phyloP scores from a whole-genome alignment of 2,888 invertebrate genomes.

The Scelioninae gen. 2 region DNA sequence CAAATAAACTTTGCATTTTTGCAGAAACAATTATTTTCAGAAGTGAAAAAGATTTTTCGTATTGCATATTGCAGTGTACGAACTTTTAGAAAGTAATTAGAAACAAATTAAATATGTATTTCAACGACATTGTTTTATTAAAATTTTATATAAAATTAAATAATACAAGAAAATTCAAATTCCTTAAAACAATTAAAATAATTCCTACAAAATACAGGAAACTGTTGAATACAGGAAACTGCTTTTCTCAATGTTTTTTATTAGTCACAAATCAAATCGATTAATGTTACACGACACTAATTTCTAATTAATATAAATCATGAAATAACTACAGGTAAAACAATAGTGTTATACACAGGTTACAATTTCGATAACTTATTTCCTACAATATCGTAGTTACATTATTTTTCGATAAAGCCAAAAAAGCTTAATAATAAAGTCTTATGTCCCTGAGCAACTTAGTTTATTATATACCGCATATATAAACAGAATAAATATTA shows the following conservation, averaged over 20 bases:
- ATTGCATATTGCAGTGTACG: no score
- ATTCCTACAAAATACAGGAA: no score
- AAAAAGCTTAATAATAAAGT: constrained; percentile 47
- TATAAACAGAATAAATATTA: constrained; percentile 27
- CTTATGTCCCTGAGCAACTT: constrained; percentile 50
- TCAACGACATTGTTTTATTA: no score
- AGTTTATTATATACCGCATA: constrained; percentile 37
- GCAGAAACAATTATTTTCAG: no score
- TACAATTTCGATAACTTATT: constrained; percentile 39
- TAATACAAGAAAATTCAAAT: no score
- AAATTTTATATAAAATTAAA: no score
- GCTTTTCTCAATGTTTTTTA: constrained; percentile 11
- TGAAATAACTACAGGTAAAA: constrained; percentile 24
- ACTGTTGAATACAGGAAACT: no score
- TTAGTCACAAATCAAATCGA: constrained; percentile 43
- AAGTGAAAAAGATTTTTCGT: no score
- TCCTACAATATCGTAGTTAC: constrained; percentile 30
- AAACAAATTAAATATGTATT: no score
- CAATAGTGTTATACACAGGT: constrained; percentile 27
- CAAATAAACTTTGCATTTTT: no score
- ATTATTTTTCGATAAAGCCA: constrained; percentile 44
- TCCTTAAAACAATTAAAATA: no score
- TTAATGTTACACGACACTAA: constrained; percentile 36
- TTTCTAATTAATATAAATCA: constrained; percentile 38
- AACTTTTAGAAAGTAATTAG: no score